Evolutionary conservation across 2,888 invertebrate species (phyloP), one percentile per base, ranked within the genome.

Genomic region (Eristalinus aeneus): DNA sequence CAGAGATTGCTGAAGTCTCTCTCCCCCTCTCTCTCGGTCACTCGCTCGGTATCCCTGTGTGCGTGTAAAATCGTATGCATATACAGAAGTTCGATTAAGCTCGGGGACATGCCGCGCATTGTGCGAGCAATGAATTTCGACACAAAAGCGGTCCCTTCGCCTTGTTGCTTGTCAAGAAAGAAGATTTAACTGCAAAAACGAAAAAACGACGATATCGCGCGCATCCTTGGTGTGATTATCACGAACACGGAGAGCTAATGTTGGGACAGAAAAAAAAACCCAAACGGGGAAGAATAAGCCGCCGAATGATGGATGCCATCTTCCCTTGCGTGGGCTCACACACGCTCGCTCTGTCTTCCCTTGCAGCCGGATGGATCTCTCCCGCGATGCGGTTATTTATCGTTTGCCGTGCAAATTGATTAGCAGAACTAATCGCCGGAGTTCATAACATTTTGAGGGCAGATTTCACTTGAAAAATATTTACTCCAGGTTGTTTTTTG

Each of bases 361-460:
- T 60, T 31, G 46, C 16, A 46, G n/a, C 46, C 12, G 8, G 46
- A 46, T 16, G 46, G 46, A 46, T 46, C 46, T 46, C 46, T 74
- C 60, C 54, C 34, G 22, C 23, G 65, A 53, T 12, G 60, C 73
- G 27, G 64, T 73, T 78, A 78, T 83, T 69, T 69, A 32, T 78
- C 73, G 73, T 73, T 77, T 32, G n/a, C 31, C 36, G 67, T 39
- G n/a, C 36, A 39, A 74, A 69, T 73, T 83, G 83, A 83, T 83
- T 78, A 83, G 64, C 83, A 74, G 73, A 83, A 83, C 83, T 83
- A 83, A 83, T 83, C 36, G 78, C 46, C 11, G 64, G 74, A 72
- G 63, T 72, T 74, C 75, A 84, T 71, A 65, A 84, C 65, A 67
- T 75, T 83, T 60, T 74, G 61, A 84, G 58, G 64, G 39, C 36